These are phyloP conservation scores for Procapra przewalskii DNA, from an alignment of 2,113 vertebrate species.

Conservation along the genomic window DNA sequence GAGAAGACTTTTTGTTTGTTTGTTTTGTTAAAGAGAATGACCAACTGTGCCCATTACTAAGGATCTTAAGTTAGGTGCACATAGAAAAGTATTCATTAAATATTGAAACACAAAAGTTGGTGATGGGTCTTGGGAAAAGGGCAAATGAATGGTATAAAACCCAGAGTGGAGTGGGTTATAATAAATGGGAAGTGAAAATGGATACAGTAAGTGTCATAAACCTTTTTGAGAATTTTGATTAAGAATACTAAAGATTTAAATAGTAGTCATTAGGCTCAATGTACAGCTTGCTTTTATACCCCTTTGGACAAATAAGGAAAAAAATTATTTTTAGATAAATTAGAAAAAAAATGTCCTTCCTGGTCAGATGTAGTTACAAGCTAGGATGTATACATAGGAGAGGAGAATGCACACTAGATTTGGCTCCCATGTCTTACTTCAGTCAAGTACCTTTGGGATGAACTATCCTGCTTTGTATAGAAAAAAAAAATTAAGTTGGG, in stretches of 20 bases:
- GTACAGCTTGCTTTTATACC: background rate
- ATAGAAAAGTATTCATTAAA: background rate
- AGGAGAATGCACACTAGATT: background rate
- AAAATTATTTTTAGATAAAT: background rate
- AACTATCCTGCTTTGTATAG: background rate
- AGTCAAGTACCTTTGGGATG: background rate
- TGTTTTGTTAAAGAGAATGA: background rate
- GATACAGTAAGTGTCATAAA: background rate
- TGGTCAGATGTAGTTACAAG: background rate
- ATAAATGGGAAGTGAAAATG: background rate
- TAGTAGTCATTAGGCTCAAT: background rate
- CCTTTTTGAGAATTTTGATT: background rate
- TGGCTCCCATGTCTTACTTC: background rate
- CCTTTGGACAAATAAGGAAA: background rate
- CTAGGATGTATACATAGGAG: background rate
- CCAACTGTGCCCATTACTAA: background rate
- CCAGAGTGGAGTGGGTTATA: background rate
- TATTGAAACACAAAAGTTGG: background rate
- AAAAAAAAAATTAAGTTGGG: background rate
- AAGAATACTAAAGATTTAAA: background rate
- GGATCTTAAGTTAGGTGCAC: background rate
- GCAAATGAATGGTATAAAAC: background rate
- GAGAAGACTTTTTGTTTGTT: background rate
- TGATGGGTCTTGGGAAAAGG: background rate
- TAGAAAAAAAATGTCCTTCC: background rate